A percentile compares a stretch with the other conserved stretches of the same genome.
Evolutionary conservation across 1,140 invertebrate genomes (phyloP).

Genomic region (Coenobita brevimanus): DNA sequence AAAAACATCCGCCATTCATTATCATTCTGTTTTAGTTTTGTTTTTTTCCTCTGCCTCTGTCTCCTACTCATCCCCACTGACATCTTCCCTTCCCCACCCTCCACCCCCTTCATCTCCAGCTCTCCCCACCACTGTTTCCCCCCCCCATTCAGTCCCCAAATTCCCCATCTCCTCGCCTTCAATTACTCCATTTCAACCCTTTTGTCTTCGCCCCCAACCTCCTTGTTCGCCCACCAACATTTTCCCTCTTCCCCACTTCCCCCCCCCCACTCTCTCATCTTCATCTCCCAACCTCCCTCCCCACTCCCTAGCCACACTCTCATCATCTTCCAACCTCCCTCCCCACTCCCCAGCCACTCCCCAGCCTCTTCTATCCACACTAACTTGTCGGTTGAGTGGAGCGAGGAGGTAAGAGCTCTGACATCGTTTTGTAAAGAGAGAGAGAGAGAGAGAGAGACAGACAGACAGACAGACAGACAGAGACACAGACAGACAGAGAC

Average conservation of each 20-base stretch:
- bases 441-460: too few relatives aligned
- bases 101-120: neutral
- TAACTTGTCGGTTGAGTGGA: too few relatives aligned
- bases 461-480: too few relatives aligned
- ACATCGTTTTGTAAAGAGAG: too few relatives aligned
- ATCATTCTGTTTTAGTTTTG: neutral
- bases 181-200: neutral
- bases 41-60: neutral
- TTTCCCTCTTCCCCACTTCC: neutral
- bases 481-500: too few relatives aligned
- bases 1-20: too few relatives aligned
- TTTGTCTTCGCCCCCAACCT: neutral
- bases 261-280: neutral
- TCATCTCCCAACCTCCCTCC: neutral
- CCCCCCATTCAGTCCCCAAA: neutral
- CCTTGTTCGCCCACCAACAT: neutral
- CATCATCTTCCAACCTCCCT: too few relatives aligned
- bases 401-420: too few relatives aligned
- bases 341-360: too few relatives aligned
- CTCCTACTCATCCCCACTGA: neutral
- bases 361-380: too few relatives aligned
- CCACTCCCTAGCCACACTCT: neutral
- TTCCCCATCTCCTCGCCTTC: neutral
- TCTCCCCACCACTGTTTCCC: neutral
- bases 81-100: neutral